Evolutionary conservation across 2,888 invertebrate genomes (phyloP).

Genomic region (Heliconius hortense): DNA sequence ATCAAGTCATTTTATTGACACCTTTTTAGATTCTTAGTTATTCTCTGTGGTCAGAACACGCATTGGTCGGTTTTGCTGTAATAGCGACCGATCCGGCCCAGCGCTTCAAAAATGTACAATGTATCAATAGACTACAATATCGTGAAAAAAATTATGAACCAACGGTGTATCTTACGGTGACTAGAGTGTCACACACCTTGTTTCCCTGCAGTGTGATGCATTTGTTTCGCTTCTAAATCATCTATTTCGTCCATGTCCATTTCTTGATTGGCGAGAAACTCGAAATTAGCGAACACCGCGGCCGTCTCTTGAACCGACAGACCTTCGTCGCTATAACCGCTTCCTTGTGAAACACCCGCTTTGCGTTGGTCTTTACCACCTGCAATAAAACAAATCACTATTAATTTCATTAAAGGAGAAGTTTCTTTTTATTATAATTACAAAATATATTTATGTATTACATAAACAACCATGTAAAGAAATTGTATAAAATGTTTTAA

Average conservation of each 20-base stretch:
- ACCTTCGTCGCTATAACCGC: constrained; percentile 72
- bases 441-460: too few relatives aligned
- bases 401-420: background rate
- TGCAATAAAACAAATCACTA: constrained; percentile 21
- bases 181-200: constrained; percentile 60
- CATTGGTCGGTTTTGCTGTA: too few relatives aligned
- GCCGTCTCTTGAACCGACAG: constrained; percentile 85
- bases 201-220: constrained; percentile 69
- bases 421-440: background rate
- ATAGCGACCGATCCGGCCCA: too few relatives aligned
- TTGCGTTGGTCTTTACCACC: constrained; percentile 66
- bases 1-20: too few relatives aligned
- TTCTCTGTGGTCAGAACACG: too few relatives aligned
- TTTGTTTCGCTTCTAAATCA: constrained; percentile 85
- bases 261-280: constrained; percentile 92
- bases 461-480: too few relatives aligned
- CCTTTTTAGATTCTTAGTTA: too few relatives aligned
- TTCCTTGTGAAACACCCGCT: constrained; percentile 59
- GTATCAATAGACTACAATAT: too few relatives aligned
- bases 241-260: constrained; percentile 96
- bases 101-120: too few relatives aligned
- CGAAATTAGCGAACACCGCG: constrained; percentile 97
- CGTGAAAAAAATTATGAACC: too few relatives aligned
- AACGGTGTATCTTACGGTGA: too few relatives aligned
- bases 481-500: too few relatives aligned